Conservation (phyloP, 2,113 vertebrate species). For the Oryzias melastigma region DNA sequence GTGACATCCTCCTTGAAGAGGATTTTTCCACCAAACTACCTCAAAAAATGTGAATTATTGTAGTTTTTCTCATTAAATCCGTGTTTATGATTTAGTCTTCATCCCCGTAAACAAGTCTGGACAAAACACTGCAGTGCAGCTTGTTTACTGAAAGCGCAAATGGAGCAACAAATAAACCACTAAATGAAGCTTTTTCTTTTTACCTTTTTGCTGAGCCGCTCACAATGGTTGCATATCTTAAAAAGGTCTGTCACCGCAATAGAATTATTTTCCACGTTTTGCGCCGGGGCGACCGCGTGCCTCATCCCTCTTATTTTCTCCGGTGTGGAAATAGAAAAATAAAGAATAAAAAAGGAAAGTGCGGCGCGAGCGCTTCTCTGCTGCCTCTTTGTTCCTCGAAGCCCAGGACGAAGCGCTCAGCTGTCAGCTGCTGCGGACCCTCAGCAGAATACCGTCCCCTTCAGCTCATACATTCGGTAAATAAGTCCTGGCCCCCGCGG, state of each 20-base stretch:
- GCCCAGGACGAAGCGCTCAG: conserved; percentile 58
- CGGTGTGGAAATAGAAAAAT: conserved; percentile 8
- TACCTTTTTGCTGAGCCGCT: conserved; percentile 79
- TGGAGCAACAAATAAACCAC: neutral
- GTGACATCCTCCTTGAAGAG: conserved; percentile 20
- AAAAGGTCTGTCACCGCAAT: conserved; percentile 67
- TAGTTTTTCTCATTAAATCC: too few species aligned
- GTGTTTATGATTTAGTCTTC: conserved; percentile 11
- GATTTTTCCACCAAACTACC: neutral
- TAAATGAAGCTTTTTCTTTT: conserved; percentile 12
- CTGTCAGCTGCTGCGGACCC: conserved; percentile 70
- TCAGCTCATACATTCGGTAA: conserved; percentile 64
- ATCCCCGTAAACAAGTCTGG: conserved; percentile 61
- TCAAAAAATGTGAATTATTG: too few species aligned
- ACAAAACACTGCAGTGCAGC: conserved; percentile 74
- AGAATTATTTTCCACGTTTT: conserved; percentile 69
- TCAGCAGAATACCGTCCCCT: conserved; percentile 62
- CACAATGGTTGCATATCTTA: conserved; percentile 79
- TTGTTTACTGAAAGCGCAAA: conserved; percentile 21
- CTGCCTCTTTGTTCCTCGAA: conserved; percentile 72
- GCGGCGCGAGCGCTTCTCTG: conserved; percentile 29
- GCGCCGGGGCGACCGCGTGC: conserved; percentile 69
- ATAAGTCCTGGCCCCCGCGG: conserved; percentile 61
- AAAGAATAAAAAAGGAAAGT: conserved; percentile 10
- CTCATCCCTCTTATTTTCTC: conserved; percentile 71